These are phyloP conservation scores for Atrina japonica DNA, from an alignment of 2,888 invertebrate genomes.

Conservation along the genomic window DNA sequence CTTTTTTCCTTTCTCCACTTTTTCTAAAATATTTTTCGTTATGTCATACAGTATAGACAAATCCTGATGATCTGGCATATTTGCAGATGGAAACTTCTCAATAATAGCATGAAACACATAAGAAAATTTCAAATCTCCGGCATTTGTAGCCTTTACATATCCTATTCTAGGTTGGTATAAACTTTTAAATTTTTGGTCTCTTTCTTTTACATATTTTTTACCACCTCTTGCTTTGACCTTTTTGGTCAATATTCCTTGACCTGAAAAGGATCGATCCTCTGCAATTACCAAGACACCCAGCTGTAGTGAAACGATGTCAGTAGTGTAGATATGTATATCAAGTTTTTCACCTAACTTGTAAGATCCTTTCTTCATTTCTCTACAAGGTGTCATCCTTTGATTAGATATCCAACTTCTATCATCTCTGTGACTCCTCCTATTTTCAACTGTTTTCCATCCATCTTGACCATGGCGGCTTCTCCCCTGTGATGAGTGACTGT, in stretches of 20 bases:
- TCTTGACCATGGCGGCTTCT: too few relatives aligned
- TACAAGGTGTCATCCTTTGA: too few relatives aligned
- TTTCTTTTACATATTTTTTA: background rate
- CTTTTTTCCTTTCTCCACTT: constrained; percentile 1
- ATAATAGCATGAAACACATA: constrained; percentile 6
- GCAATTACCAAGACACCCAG: constrained; percentile 8
- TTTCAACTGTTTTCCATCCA: too few relatives aligned
- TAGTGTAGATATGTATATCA: background rate
- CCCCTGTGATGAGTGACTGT: too few relatives aligned
- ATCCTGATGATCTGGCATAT: background rate
- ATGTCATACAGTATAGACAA: background rate
- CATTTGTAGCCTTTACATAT: background rate
- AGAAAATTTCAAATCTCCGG: background rate
- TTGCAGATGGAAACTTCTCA: background rate
- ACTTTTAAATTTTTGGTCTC: background rate
- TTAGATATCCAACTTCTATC: too few relatives aligned
- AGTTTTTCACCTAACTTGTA: background rate
- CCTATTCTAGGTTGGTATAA: background rate
- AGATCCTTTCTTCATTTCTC: too few relatives aligned
- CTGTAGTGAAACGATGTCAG: background rate
- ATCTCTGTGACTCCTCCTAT: too few relatives aligned
- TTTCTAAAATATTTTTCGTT: background rate
- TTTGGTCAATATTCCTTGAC: background rate
- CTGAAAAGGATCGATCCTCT: background rate
- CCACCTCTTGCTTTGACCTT: background rate